These are phyloP conservation scores for Eunapius fragilis DNA, from an alignment of 37 sponge, comb jelly and placozoan genomes.

Conservation along the genomic window DNA sequence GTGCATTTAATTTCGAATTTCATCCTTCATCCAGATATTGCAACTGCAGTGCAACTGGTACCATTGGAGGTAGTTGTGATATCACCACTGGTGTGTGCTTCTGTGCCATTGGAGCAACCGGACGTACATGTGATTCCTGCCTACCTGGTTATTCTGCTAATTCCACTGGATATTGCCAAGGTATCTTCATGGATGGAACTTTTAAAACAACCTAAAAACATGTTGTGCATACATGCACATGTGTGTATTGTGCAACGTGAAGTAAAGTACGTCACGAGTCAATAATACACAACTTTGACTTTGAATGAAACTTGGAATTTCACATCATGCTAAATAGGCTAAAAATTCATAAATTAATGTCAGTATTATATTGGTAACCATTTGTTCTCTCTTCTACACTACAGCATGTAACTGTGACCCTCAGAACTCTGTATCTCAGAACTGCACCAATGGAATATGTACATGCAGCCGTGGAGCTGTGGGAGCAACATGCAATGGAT, in stretches of 20 bases:
- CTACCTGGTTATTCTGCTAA: not conserved
- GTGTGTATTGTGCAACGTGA: no score
- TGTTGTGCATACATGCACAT: no score
- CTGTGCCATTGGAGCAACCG: conserved; percentile 20
- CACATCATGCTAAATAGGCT: no score
- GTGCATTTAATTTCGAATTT: not conserved
- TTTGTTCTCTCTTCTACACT: not conserved
- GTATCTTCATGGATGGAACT: not conserved
- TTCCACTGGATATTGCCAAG: not conserved
- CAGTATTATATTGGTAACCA: not conserved
- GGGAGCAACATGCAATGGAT: conserved; percentile 72
- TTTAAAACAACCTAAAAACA: no score
- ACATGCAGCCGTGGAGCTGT: conserved; percentile 68
- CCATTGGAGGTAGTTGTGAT: conserved; percentile 65
- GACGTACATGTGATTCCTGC: conserved; percentile 6
- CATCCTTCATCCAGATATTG: conserved; percentile 45
- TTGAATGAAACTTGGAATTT: no score
- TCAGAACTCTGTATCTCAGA: conserved; percentile 73
- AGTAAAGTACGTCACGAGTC: no score
- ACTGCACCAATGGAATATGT: conserved; percentile 43
- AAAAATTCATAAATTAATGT: not conserved
- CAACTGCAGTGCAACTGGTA: conserved; percentile 70
- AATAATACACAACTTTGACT: no score
- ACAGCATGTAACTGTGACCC: conserved; percentile 80
- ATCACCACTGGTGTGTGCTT: conserved; percentile 71